Evolutionary conservation across 2,888 invertebrate species (phyloP), one percentile per base, ranked within the genome.

Genomic region (Harpalus rubripes): DNA sequence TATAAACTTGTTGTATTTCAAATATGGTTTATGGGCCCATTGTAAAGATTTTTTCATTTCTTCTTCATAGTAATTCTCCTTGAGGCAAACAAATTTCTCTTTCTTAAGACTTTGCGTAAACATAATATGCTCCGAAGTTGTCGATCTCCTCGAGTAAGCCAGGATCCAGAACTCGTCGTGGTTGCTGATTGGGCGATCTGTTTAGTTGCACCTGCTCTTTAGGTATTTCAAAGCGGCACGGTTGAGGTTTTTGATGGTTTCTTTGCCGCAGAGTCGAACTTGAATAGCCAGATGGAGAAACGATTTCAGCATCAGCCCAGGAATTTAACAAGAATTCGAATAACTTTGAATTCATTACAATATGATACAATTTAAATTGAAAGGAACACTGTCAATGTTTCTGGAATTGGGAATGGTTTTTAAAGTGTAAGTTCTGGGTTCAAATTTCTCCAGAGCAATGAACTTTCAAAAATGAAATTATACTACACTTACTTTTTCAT

Each of bases 191-290:
- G 72, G 72, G 72, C 32, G 78, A 78, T 59, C 58, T 58, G 52
- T 81, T 65, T 44, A 76, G 52, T 74, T 81, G 85, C 86, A 86
- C 86, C 86, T 86, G 86, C 84, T 81, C 68, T 84, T 86, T 85
- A 85, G 85, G 86, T 84, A 86, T 86, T 85, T 85, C 81, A 84
- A 84, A 84, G 80, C 52, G 80, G 44, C 59, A 39, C 61, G 39
- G 80, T 39, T 26, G 39, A 18, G 12, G 44, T 12, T 80, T 80
- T 74, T 74, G 16, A 74, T 74, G 44, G 68, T 68, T 68, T 68
- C 72, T 74, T 74, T 10, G 72, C 18, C 44, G 44, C 16, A 1
- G 22, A 22, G 22, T 3, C 72, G 44, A 74, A 74, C 72, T 44
- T 16, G 72, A 74, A 74, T 74, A 18, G 44, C 44, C 39, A 52